Evolutionary conservation across 2,888 invertebrate species (phyloP), one percentile per base, ranked within the genome.

Genomic region (Agapostemon virescens): DNA sequence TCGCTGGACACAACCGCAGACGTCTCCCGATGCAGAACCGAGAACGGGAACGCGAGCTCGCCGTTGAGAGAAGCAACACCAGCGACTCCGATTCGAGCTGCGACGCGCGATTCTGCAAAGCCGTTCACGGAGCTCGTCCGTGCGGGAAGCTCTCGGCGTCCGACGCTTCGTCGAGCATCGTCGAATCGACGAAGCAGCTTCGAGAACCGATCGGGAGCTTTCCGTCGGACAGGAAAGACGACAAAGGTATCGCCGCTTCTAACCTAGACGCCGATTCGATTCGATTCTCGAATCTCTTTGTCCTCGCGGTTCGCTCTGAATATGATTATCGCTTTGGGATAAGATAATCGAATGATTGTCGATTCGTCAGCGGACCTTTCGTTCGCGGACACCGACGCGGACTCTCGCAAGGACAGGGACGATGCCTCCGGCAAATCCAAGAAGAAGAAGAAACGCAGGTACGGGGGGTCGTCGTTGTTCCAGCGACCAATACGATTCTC

Each of bases 361-460:
- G 6, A 33, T 55, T 63, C 5, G 2, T 30, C 30, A 55, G 40
- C n/a, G 68, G 81, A 74, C 9, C 17, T 67, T 3, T 79, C 74
- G 33, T 42, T 69, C 38, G 69, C 40, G 30, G 79, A 75, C 23
- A 81, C 72, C 15, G 73, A 88, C 64, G 70, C 67, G 0, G 79
- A 84, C 0, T 74, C 71, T 20, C 74, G 77, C 13, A 80, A 82
- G 42, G 82, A 76, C 13, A 67, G 40, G 36, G 83, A 84, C 45
- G 85, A 84, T 17, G 70, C 70, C 15, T 72, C 80, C 66, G 36
- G 74, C 17, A 84, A 80, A 55, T 58, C 77, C 58, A 86, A 84
- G 69, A 89, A 84, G 74, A 89, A 89, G 76, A 90, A 86, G 79
- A 90, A 85, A 76, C 88, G 86, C 38, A 89, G 87, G 90, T 89